Base-by-base conservation (phyloP, 2,113 vertebrate genomes). In the Rhadina sibilatrix region DNA sequence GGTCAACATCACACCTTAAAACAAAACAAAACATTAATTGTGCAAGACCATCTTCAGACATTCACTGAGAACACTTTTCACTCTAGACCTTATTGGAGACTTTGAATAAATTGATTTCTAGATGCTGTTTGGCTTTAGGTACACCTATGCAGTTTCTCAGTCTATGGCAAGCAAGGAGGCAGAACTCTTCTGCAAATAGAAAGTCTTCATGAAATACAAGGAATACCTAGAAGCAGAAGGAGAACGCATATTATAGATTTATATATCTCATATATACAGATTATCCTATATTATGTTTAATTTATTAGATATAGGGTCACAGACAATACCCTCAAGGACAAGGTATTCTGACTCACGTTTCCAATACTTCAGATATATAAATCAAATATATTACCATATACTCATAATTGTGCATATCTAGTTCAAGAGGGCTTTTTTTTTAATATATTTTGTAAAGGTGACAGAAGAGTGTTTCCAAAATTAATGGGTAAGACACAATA, bases 141-240 rank as follows among this genome's bases (percentile, higher is more conserved):
- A 44, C 5, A 60, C 6, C 6, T 76, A 2, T 46, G 23, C 35
- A 10, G 3, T 56, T 81, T 33, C 40, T 81, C 35, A 50, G 7
- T 5, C 22, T 46, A 15, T 5, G 15, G 8, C 13, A 44, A 49
- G 7, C 0, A 3, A 31, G 12, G 11, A 65, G 8, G 12, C 5
- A 84, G 38, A 84, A 65, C 2, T 17, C 24, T 49, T 37, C 49
- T 4, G 24, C 27, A 57, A 59, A 80, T 2, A 50, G 9, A 52
- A 74, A 82, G 5, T 5, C 11, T 57, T 33, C 7, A 13, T 35
- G 21, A 23, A 63, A 30, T 57, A 40, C 4, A 79, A 68, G 11
- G 17, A 63, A 5, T 2, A 13, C 7, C 4, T 40, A 78, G 31
- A 16, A 56, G 7, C 12, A 53, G 37, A 21, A 63, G 12, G 15